A percentile compares a stretch with the other conserved stretches of the same genome.
These are phyloP conservation scores for Lithobius niger DNA, from an alignment of 1,140 invertebrate species.

Conservation along the genomic window DNA sequence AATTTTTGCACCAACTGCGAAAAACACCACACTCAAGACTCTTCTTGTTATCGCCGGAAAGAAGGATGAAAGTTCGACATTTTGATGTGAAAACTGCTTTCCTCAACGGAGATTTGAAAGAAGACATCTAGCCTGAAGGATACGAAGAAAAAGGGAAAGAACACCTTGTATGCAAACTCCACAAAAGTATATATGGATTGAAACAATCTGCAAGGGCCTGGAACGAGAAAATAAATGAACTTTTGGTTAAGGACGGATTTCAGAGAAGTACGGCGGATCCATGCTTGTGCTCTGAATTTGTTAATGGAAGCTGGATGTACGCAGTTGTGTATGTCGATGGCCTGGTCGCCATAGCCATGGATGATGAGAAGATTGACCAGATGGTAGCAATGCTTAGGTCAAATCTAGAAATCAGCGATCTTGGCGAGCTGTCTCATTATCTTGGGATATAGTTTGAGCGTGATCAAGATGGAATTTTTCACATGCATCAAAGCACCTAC, in stretches of 20 bases:
- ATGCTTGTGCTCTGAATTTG: neutral
- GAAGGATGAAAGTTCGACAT: too few species aligned
- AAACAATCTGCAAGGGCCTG: slow-evolving; percentile 26
- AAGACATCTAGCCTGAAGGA: slow-evolving; percentile 30
- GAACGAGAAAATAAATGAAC: slow-evolving; percentile 25
- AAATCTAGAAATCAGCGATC: neutral
- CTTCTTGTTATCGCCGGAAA: too few species aligned
- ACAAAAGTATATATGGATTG: slow-evolving; percentile 25
- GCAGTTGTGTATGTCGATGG: neutral
- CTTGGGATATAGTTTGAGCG: neutral
- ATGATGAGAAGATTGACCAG: neutral
- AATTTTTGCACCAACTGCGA: too few species aligned
- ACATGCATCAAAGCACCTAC: neutral
- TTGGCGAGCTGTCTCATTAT: neutral
- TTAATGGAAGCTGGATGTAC: neutral
- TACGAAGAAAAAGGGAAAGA: slow-evolving; percentile 6
- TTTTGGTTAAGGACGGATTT: slow-evolving; percentile 21
- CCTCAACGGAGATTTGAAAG: too few species aligned
- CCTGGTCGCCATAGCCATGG: neutral
- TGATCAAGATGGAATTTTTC: slow-evolving; percentile 2
- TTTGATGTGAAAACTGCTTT: too few species aligned
- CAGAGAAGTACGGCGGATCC: slow-evolving; percentile 1
- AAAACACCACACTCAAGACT: too few species aligned
- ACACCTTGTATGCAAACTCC: slow-evolving; percentile 21
- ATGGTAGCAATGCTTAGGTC: neutral